Base-by-base conservation (phyloP, 2,888 invertebrate species). In the Euplexia lucipara region DNA sequence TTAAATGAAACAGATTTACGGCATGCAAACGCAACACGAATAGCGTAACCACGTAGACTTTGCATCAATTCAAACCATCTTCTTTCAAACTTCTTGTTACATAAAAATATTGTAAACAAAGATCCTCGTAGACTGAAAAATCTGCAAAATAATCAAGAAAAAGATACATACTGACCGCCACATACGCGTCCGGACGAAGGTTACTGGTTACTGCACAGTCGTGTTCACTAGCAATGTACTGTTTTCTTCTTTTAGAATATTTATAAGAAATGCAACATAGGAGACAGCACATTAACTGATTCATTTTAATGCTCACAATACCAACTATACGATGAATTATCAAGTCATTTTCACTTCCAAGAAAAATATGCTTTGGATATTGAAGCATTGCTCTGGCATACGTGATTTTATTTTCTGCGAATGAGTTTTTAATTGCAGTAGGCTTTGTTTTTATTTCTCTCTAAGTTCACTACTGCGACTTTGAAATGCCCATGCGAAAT, bases 131-230 rank as follows among this genome's bases (percentile, higher is more conserved):
- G 8, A 12, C 8, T 30, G 16, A 37, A 49, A 3, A 53, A n/a
- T n/a, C 14, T 39, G 12, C 3, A n/a, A 18, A 63, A n/a, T 14
- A 8, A 35, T 34, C 12, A 42, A 12, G 16, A 9, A 26, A 18
- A 8, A 34, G 39, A 34, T n/a, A n/a, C 18, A 52, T 42, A 65
- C 68, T 48, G 8, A 56, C 69, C 75, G 7, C 14, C n/a, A 47
- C 35, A 41, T 52, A 37, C 37, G 42, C 45, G 18, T 20, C 39
- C 22, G 14, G 10, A 42, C 1, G 51, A 26, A 56, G 14, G 10
- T 16, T 42, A 20, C 26, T 34, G 5, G 22, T 26, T 20, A 48
- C 22, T 16, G 16, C 54, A 30, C 30, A 35, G 16, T 45, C 63
- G 20, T 34, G 14, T 45, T 62, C 49, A 41, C 26, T 20, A n/a